These are phyloP conservation scores for Haliclystus octoradiatus DNA, from an alignment of 30 jellyfish, hydroid and myxozoan species.

Conservation along the genomic window DNA sequence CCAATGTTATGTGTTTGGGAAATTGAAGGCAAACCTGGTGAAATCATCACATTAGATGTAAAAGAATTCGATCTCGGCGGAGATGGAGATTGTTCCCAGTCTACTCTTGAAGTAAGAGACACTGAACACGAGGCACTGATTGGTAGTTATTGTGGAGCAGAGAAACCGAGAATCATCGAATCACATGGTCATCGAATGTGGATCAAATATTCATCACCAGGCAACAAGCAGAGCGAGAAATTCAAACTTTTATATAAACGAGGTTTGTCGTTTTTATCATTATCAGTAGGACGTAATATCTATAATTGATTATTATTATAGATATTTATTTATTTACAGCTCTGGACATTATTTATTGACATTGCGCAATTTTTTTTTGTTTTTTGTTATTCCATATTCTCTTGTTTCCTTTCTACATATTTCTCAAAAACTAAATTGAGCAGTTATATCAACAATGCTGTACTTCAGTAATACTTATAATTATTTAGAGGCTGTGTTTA, in stretches of 20 bases:
- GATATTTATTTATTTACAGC: too few relatives aligned
- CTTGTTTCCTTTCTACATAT: too few relatives aligned
- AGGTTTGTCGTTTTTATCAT: too few relatives aligned
- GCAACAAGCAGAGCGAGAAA: slow-evolving; percentile 52
- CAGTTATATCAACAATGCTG: too few relatives aligned
- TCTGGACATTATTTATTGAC: too few relatives aligned
- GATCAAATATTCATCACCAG: slow-evolving; percentile 49
- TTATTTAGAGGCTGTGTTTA: too few relatives aligned
- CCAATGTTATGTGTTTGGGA: slow-evolving; percentile 94
- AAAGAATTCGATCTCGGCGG: slow-evolving; percentile 51
- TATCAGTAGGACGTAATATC: background rate
- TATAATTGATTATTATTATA: background rate
- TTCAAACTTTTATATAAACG: slow-evolving; percentile 62
- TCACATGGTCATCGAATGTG: slow-evolving; percentile 76
- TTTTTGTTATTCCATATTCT: too few relatives aligned
- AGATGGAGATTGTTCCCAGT: slow-evolving; percentile 41
- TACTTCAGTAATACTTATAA: too few relatives aligned
- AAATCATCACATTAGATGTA: slow-evolving; percentile 54
- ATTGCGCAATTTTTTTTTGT: too few relatives aligned
- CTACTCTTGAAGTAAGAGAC: slow-evolving; percentile 66
- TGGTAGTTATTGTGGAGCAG: slow-evolving; percentile 67
- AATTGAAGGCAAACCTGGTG: slow-evolving; percentile 79
- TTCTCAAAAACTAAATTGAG: too few relatives aligned
- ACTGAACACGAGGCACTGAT: slow-evolving; percentile 39
- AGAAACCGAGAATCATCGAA: slow-evolving; percentile 44